Conservation (phyloP, 2,113 vertebrate species). For the Rallus limicola region DNA sequence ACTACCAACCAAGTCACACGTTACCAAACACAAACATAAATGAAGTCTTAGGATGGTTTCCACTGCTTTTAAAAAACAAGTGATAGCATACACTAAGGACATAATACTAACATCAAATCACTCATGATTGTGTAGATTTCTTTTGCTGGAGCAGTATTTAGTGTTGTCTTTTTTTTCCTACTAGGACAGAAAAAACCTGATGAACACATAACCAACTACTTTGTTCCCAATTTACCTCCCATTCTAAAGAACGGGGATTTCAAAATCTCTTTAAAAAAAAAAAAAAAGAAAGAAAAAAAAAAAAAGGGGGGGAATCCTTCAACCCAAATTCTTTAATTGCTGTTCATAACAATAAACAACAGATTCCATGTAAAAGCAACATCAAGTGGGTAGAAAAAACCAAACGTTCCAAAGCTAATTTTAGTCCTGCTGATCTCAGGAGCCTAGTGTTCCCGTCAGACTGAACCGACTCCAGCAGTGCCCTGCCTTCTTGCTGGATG, state of each 20-base stretch:
- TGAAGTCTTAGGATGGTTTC: background rate
- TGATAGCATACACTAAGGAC: background rate
- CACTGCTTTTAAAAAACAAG: background rate
- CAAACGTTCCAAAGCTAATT: slow-evolving; percentile 7
- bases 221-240: background rate
- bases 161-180: background rate
- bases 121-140: background rate
- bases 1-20: background rate
- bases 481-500: background rate
- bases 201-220: background rate
- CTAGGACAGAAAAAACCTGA: background rate
- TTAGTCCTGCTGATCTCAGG: slow-evolving; percentile 27
- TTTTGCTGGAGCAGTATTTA: background rate
- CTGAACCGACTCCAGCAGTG: background rate
- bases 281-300: fast-evolving
- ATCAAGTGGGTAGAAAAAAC: background rate
- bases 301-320: background rate
- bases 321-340: background rate
- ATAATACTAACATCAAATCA: background rate
- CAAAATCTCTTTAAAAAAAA: background rate
- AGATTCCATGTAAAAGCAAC: slow-evolving; percentile 6
- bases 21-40: background rate
- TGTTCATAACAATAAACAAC: slow-evolving; percentile 9
- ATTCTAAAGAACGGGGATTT: background rate
- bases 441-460: background rate